Evolutionary conservation across 2,888 invertebrate species (phyloP).

Genomic region (Chalcis sispes): DNA sequence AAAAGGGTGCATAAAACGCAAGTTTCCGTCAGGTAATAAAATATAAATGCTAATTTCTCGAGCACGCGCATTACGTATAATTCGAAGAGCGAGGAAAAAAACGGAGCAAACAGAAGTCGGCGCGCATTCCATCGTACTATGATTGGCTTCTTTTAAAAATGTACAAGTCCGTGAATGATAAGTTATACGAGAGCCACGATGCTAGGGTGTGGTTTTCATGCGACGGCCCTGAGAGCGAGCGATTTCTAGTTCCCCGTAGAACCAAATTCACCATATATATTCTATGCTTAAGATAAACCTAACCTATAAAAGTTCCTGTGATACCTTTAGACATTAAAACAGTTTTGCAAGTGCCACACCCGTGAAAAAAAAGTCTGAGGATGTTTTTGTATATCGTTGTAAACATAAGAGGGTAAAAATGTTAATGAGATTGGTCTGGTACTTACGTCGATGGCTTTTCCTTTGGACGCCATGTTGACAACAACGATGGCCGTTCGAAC

Average conservation of each 20-base stretch:
- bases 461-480: constrained; percentile 74
- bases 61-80: too few relatives aligned
- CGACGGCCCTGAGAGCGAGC: constrained; percentile 13
- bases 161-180: too few relatives aligned
- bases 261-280: not conserved
- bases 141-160: too few relatives aligned
- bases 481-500: constrained; percentile 65
- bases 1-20: too few relatives aligned
- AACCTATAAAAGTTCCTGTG: constrained; percentile 12
- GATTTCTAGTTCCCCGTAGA: constrained; percentile 15
- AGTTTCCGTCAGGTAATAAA: too few relatives aligned
- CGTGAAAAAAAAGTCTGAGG: not conserved
- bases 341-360: constrained; percentile 28
- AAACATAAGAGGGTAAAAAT: not conserved
- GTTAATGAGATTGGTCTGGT: not conserved
- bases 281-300: too few relatives aligned
- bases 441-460: constrained; percentile 69
- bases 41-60: too few relatives aligned
- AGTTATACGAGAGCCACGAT: not conserved
- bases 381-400: not conserved
- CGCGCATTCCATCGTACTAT: too few relatives aligned
- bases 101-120: too few relatives aligned
- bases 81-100: too few relatives aligned
- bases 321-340: not conserved
- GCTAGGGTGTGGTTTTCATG: constrained; percentile 46